Base-by-base conservation (phyloP, 2,797 vertebrate species). In the Megaceryle alcyon region DNA sequence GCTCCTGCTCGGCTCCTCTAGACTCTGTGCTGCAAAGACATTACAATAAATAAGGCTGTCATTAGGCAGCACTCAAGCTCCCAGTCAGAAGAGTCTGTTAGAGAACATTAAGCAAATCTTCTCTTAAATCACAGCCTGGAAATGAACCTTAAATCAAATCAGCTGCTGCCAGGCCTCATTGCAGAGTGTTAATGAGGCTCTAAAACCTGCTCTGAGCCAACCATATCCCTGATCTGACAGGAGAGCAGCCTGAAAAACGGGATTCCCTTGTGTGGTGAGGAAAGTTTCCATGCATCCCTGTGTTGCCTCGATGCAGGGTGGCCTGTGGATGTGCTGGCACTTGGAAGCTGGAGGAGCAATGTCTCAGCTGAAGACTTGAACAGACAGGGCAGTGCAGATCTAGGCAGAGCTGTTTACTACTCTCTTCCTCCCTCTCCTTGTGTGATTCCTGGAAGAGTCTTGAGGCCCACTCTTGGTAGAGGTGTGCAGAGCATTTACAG, bases 141-240 rank as follows among this genome's bases (percentile, higher is more conserved):
- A 96, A 96, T 97, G 91, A 97, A 97, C 96, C 90, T 97, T 88
- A 97, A 97, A 97, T 97, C 96, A 97, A 96, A 97, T 97, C 96
- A 97, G 88, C 70, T 92, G 78, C 95, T 96, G 95, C 95, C 94
- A 95, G 95, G 63, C 96, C 94, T 96, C 91, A 82, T 97, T 93
- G 90, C 5, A 3, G 96, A 96, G 96, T 97, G 96, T 97, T 97
- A 97, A 97, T 96, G 94, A 96, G 93, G 94, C 93, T 96, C 94
- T 97, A 93, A 97, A 97, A 92, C 89, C 95, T 97, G 88, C 91
- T 95, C 88, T 86, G 56, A 96, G 95, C 91, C 75, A 94, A 82
- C 90, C 51, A 35, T 66, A 93, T 96, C 94, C 91, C 94, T 87
- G 41, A 77, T 90, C 80, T 93, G 88, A 93, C 84, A 91, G 91